Evolutionary conservation across 2,888 invertebrate genomes (phyloP), one percentile per base, ranked within the genome.

Genomic region (Ditylenchus weischeri): DNA sequence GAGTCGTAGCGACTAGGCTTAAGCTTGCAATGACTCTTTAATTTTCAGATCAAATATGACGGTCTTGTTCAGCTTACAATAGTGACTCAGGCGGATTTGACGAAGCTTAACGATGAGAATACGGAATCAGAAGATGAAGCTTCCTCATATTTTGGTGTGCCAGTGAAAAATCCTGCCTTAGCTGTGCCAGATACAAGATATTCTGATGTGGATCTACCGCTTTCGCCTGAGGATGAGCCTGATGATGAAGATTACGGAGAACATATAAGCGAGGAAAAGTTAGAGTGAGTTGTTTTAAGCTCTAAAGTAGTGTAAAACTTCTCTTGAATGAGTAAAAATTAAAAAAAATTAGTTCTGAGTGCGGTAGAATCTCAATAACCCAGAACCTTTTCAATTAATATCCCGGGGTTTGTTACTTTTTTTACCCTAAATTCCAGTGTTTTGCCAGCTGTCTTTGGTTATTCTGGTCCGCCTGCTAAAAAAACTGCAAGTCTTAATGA

Each of bases 71-170:
- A 88, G 72, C 89, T 93, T 87, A 90, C 90, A 0, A 87, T 94
- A 49, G 90, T 91, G 82, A 93, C 93, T 1, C 92, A 92, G 84
- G 86, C 93, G 75, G 93, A 93, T 85, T 84, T 91, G 59, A 88
- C 90, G 87, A 89, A 89, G 81, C 83, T 70, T 19, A 64, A 70
- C 36, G 51, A 67, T 49, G 43, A 54, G 21, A 57, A 51, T 48
- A 64, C 70, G 2, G 10, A 11, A 13, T 11, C n/a, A 13, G 54
- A 54, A 21, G 54, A 54, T 7, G 23, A 21, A 43, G 19, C 54
- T 59, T 60, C 21, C 19, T 51, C 54, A 15, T 54, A 54, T 54
- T 54, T 54, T n/a, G 54, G 54, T 15, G 29, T 54, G 21, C n/a
- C 54, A n/a, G 49, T 19, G 8, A 23, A 63, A 6, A 6, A 54